These are phyloP conservation scores for Pteromalus puparum DNA, from an alignment of 1,140 invertebrate species.

Conservation along the genomic window DNA sequence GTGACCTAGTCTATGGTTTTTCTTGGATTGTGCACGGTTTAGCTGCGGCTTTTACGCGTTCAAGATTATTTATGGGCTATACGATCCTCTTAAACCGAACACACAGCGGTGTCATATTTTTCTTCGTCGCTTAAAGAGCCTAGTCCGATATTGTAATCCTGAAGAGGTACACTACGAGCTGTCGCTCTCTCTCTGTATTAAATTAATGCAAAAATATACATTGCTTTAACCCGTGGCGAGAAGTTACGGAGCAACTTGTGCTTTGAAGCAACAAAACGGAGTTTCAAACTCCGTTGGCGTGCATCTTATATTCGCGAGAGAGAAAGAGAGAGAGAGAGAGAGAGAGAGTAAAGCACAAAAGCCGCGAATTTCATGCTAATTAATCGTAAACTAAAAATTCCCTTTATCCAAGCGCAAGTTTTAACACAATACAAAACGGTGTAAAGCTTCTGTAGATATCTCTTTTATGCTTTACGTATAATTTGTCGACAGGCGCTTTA, in stretches of 20 bases:
- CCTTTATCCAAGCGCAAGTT: background rate
- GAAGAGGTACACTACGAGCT: background rate
- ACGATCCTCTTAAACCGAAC: background rate
- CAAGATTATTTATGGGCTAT: background rate
- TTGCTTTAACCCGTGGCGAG: background rate
- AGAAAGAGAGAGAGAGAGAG: too few relatives aligned
- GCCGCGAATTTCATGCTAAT: slow-evolving; percentile 19
- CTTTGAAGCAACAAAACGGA: slow-evolving; percentile 10
- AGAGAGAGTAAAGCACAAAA: background rate
- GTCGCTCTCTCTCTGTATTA: background rate
- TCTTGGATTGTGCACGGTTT: background rate
- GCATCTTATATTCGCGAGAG: background rate
- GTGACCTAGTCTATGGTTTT: background rate
- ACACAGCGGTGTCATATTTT: background rate
- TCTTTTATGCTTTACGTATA: too few relatives aligned
- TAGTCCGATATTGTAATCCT: background rate
- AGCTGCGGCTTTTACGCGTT: background rate
- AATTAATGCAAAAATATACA: slow-evolving; percentile 1
- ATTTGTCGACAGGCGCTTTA: too few relatives aligned
- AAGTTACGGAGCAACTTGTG: background rate
- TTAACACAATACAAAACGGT: too few relatives aligned
- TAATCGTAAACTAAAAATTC: slow-evolving; percentile 25
- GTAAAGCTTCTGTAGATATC: too few relatives aligned
- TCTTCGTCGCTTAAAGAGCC: too few relatives aligned
- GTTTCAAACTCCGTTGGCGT: background rate